Conservation (phyloP, 2,888 invertebrate genomes). For the Saturnia pavonia region DNA sequence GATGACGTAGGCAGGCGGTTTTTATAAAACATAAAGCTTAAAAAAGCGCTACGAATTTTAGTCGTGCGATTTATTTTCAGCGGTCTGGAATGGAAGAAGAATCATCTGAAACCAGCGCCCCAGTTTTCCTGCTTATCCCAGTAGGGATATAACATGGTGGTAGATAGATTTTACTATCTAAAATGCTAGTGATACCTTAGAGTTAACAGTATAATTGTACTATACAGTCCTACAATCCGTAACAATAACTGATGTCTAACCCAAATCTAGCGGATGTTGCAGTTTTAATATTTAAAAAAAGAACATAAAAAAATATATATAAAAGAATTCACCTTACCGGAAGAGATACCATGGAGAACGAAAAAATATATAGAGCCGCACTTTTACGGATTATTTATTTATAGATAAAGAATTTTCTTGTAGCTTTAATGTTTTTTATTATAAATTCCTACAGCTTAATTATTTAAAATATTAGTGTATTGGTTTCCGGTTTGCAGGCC, state of each 20-base stretch:
- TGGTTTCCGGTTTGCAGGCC: no score
- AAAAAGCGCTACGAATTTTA: no score
- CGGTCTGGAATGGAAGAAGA: no score
- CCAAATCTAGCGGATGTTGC: slow-evolving; percentile 75
- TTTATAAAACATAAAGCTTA: no score
- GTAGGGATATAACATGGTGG: no score
- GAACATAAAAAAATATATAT: slow-evolving; percentile 50
- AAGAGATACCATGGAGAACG: slow-evolving; percentile 38
- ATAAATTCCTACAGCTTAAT: background rate
- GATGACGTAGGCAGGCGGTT: no score
- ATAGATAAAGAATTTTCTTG: background rate
- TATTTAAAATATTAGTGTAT: no score
- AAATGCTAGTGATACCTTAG: background rate
- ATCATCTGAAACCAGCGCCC: no score
- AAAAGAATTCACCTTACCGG: slow-evolving; percentile 69
- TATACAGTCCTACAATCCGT: background rate
- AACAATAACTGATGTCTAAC: slow-evolving; percentile 64
- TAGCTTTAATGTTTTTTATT: background rate
- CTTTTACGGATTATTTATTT: background rate
- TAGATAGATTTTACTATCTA: no score
- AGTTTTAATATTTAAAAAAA: slow-evolving; percentile 45
- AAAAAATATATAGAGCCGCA: slow-evolving; percentile 38
- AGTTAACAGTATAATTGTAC: background rate
- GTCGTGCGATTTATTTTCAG: no score
- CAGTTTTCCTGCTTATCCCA: no score